These are phyloP conservation scores for Danionella dracula DNA, from an alignment of 2,797 vertebrate species.

Conservation along the genomic window DNA sequence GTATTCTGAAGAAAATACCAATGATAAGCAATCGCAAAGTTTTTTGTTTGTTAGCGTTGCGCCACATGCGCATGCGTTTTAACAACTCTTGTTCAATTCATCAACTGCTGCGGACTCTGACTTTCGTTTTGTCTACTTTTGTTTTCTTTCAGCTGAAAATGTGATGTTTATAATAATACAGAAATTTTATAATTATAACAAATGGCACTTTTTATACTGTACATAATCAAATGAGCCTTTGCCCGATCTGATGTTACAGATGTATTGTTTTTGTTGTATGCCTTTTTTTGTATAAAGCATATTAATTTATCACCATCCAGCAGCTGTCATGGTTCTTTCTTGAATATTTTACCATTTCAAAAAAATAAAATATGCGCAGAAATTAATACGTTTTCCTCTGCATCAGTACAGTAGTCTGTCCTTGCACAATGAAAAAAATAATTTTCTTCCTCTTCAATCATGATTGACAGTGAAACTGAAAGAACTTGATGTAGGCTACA, in stretches of 20 bases:
- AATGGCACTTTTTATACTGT: slow-evolving; percentile 85
- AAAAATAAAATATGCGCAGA: no score
- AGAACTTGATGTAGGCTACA: no score
- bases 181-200: slow-evolving; percentile 89
- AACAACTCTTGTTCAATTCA: neutral
- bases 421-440: no score
- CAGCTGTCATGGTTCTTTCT: neutral
- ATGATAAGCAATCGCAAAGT: slow-evolving; percentile 54
- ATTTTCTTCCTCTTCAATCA: no score
- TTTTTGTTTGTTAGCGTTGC: slow-evolving; percentile 73
- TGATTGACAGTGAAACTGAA: no score
- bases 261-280: slow-evolving; percentile 4
- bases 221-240: slow-evolving; percentile 73
- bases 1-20: slow-evolving; percentile 56
- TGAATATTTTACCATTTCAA: neutral
- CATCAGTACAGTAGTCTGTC: no score
- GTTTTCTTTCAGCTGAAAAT: slow-evolving; percentile 36
- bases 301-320: slow-evolving; percentile 1
- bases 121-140: slow-evolving; percentile 15
- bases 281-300: neutral
- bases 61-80: slow-evolving; percentile 36
- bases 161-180: slow-evolving; percentile 81
- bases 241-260: slow-evolving; percentile 43
- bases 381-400: no score
- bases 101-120: slow-evolving; percentile 11